Evolutionary conservation across 2,888 invertebrate genomes (phyloP), one percentile per base, ranked within the genome.

Genomic region (Dusona sp.): DNA sequence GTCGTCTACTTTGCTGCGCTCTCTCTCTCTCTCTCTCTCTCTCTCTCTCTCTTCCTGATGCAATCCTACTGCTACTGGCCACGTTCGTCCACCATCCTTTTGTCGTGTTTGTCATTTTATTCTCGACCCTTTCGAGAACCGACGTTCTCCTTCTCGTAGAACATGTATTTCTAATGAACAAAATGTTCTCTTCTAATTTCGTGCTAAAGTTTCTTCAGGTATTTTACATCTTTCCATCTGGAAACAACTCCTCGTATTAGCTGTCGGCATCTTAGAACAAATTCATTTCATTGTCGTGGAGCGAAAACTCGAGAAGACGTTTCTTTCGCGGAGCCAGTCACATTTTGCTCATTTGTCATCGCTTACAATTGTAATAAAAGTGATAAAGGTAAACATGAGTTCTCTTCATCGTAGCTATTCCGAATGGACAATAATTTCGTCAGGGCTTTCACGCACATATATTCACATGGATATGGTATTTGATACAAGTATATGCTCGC

Each of bases 91-190:
- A 78, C 70, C 88, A 89, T 90, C 89, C 92, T 92, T 92, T 92
- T 91, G 92, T 75, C 86, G 80, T 84, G 84, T 92, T 92, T 91
- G 91, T 91, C 91, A 84, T 91, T 91, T 92, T 91, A 83, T 79
- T 81, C 84, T 86, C 79, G 85, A 70, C 86, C 81, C 84, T 75
- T 64, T 68, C 64, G 42, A 54, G 48, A 61, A 61, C 64, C 70
- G 25, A 38, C 42, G 38, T 29, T 54, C 78, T 74, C 51, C 64
- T 48, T 48, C 29, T 45, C 16, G 7, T 9, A 11, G 33, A 13
- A 48, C 36, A 36, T 36, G 65, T 77, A 65, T 77, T 51, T n/a
- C 45, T 45, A 77, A 64, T 42, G 61, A 67, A 80, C 79, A 54
- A 83, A 80, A 83, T 74, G 65, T 73, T 77, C 51, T 77, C 51